Evolutionary conservation across 2,797 vertebrate genomes (phyloP).

Genomic region (Eulemur rubriventer): DNA sequence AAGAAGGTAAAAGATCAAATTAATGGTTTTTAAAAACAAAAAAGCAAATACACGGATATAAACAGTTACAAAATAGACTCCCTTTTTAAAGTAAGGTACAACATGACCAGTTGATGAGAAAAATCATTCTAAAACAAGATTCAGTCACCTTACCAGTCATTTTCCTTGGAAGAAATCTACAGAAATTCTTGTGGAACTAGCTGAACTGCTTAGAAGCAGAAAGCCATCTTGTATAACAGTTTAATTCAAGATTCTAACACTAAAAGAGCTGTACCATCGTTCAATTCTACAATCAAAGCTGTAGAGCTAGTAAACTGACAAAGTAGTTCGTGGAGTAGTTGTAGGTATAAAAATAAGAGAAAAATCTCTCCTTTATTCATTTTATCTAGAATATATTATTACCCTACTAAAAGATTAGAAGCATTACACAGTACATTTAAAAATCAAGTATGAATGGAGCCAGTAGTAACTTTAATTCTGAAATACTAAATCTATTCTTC

Average conservation of each 20-base stretch:
- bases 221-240: background rate
- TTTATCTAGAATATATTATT: background rate
- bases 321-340: background rate
- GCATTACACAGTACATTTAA: background rate
- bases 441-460: background rate
- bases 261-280: background rate
- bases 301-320: background rate
- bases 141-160: background rate
- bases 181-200: background rate
- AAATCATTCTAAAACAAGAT: background rate
- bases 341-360: background rate
- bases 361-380: background rate
- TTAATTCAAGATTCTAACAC: background rate
- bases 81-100: background rate
- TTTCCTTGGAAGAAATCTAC: background rate
- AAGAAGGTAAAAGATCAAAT: conserved; percentile 15
- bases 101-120: background rate
- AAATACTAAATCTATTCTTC: background rate
- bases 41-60: background rate
- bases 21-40: background rate
- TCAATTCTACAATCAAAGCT: background rate
- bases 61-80: background rate
- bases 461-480: background rate
- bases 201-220: background rate
- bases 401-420: background rate